A percentile compares a stretch with the other conserved stretches of the same genome.
Conservation (phyloP, 2,113 vertebrate genomes). For the Thunnus maccoyii region DNA sequence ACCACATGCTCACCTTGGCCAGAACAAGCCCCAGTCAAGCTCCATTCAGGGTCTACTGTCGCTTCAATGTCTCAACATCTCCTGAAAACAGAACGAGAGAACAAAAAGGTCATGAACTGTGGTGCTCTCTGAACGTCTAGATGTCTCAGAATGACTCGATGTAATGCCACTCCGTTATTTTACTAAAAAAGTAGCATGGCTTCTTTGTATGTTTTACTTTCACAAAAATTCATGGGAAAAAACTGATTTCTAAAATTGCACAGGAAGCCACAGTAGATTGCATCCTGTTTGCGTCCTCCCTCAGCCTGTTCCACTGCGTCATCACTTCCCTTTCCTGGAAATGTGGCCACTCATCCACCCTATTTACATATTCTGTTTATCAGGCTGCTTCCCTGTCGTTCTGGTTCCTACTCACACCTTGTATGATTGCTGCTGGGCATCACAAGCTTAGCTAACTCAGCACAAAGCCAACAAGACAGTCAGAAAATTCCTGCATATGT, state of each 20-base stretch:
- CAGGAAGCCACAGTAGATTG: constrained; percentile 83
- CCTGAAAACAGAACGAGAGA: constrained; percentile 59
- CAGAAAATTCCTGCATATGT: background rate
- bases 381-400: constrained; percentile 29
- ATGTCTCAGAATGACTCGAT: constrained; percentile 7
- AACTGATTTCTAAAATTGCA: constrained; percentile 75
- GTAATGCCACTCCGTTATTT: background rate
- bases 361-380: constrained; percentile 77
- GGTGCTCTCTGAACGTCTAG: background rate
- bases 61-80: constrained; percentile 69
- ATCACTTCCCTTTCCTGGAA: constrained; percentile 86
- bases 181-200: constrained; percentile 21
- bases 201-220: constrained; percentile 40
- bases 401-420: constrained; percentile 28
- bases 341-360: constrained; percentile 74
- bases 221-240: constrained; percentile 71
- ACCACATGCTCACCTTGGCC: constrained; percentile 71
- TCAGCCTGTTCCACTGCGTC: constrained; percentile 78
- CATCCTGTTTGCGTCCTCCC: constrained; percentile 86
- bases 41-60: constrained; percentile 64
- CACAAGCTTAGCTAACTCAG: background rate
- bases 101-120: constrained; percentile 32
- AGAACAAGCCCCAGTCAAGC: constrained; percentile 68
- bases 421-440: background rate
- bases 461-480: background rate